These are phyloP conservation scores for Leptinotarsa lineolata DNA, from an alignment of 1,140 invertebrate genomes.

Conservation along the genomic window DNA sequence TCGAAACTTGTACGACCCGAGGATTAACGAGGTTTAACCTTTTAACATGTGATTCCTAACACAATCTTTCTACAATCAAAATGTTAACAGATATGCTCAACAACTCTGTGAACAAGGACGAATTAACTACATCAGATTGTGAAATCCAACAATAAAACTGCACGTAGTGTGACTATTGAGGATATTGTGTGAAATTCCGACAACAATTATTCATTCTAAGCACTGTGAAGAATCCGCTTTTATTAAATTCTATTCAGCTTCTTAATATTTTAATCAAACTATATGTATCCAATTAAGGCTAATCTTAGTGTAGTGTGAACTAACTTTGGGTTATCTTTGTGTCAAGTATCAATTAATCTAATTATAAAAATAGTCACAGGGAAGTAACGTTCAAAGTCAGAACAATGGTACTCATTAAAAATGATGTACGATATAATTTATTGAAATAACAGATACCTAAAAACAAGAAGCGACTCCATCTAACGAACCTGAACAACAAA, in stretches of 20 bases:
- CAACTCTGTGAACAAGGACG: constrained; percentile 16
- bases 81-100: not conserved
- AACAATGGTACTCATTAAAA: constrained; percentile 7
- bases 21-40: too few relatives aligned
- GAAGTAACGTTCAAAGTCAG: not conserved
- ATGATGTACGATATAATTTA: constrained; percentile 7
- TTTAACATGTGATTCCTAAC: too few relatives aligned
- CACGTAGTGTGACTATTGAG: not conserved
- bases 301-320: constrained; percentile 17
- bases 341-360: constrained; percentile 20
- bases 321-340: constrained; percentile 17
- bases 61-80: too few relatives aligned
- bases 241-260: constrained; percentile 12
- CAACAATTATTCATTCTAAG: constrained; percentile 12
- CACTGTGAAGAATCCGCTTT: constrained; percentile 26
- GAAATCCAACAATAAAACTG: constrained; percentile 23
- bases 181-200: constrained; percentile 15
- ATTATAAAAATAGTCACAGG: constrained; percentile 20
- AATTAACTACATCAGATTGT: constrained; percentile 16
- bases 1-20: too few relatives aligned
- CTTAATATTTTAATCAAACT: constrained; percentile 22
- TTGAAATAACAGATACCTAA: too few relatives aligned
- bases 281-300: constrained; percentile 17
- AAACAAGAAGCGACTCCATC: too few relatives aligned
- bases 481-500: too few relatives aligned